A percentile compares a stretch with the other conserved stretches of the same genome.
These are phyloP conservation scores for Eupithecia dodoneata DNA, from an alignment of 2,888 invertebrate genomes.

Conservation along the genomic window DNA sequence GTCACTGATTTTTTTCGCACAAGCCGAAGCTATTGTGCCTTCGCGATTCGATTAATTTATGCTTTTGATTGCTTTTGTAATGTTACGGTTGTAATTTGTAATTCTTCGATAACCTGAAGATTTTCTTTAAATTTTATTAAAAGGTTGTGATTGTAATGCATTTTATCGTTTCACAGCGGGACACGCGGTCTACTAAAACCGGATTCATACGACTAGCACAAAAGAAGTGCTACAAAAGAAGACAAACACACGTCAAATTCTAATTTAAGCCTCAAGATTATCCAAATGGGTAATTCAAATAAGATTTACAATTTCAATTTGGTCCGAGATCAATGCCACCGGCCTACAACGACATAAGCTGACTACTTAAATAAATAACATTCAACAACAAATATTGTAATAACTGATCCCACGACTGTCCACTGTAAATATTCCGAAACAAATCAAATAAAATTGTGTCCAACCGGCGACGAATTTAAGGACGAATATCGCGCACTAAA, in stretches of 20 bases:
- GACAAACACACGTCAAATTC: conserved; percentile 44
- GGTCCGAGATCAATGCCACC: conserved; percentile 66
- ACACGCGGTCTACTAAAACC: conserved; percentile 10
- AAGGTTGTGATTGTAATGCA: not conserved
- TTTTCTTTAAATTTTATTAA: not conserved
- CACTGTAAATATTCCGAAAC: conserved; percentile 50
- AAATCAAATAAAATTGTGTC: conserved; percentile 61
- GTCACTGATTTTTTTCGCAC: conserved; percentile 41
- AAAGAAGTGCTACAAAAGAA: conserved; percentile 35
- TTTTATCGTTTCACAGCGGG: conserved; percentile 12
- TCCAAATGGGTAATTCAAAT: conserved; percentile 52
- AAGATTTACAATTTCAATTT: conserved; percentile 63
- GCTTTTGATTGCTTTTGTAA: conserved; percentile 12
- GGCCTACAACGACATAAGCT: conserved; percentile 60
- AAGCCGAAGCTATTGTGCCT: conserved; percentile 24
- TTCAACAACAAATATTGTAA: conserved; percentile 81
- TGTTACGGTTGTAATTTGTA: not conserved
- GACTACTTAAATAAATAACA: conserved; percentile 77
- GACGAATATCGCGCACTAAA: conserved; percentile 58
- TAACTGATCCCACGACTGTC: conserved; percentile 61
- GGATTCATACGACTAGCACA: conserved; percentile 24
- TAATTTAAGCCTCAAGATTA: conserved; percentile 44
- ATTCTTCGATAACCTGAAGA: not conserved
- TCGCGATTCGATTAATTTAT: conserved; percentile 34
- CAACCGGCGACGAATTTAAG: conserved; percentile 55